Conservation (phyloP, 2,113 vertebrate species). For the Prionailurus viverrinus region DNA sequence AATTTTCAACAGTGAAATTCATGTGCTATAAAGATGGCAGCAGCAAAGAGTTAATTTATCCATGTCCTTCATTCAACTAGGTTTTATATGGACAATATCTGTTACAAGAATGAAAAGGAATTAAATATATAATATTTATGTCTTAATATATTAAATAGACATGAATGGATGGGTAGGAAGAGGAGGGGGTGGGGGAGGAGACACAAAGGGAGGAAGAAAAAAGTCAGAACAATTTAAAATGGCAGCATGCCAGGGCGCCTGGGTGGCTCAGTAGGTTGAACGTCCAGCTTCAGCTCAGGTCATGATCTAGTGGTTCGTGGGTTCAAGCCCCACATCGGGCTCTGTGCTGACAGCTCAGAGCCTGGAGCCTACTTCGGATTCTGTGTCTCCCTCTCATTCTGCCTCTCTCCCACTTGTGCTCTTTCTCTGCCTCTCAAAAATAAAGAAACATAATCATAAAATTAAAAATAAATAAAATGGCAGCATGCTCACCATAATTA, state of each 20-base stretch:
- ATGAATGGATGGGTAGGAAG: neutral
- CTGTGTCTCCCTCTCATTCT: no score
- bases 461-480: neutral
- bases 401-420: no score
- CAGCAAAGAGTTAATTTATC: neutral
- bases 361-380: no score
- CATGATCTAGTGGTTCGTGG: no score
- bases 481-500: neutral
- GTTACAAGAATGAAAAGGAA: slow-evolving; percentile 16
- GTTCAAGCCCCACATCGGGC: no score
- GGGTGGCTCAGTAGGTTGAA: no score
- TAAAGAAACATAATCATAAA: no score
- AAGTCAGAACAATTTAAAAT: neutral
- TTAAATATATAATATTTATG: neutral
- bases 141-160: neutral
- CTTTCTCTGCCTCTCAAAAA: no score
- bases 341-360: no score
- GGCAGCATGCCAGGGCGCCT: neutral
- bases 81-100: neutral
- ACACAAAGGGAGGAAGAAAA: neutral
- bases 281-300: no score
- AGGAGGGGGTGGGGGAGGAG: neutral
- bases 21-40: neutral
- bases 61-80: neutral
- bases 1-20: slow-evolving; percentile 44